Base-by-base conservation (phyloP, 2,113 vertebrate genomes). In the Carlito syrichta region DNA sequence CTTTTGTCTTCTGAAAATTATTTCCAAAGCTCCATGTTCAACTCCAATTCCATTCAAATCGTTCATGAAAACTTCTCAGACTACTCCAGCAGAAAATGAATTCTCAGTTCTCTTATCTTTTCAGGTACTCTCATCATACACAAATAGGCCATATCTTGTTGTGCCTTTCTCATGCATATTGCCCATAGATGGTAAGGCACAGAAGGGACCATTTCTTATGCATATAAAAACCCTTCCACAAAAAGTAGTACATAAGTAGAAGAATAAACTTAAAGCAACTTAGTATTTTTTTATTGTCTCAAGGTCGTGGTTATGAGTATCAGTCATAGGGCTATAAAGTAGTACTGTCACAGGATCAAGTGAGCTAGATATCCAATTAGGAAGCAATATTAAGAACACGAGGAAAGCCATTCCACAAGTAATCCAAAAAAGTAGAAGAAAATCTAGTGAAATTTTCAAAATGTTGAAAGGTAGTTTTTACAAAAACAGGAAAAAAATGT, bases 1-100 rank as follows among this genome's bases (percentile, higher is more conserved):
- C 69, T 88, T 78, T 85, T 96, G 92, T 50, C 95, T 95, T 91
- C 95, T 88, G 86, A 73, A 89, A 95, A 94, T 94, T 68, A 94
- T 89, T 96, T 96, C 82, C 58, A 85, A 96, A 78, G 5, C 86
- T 91, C 93, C 32, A 14, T 58, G 85, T 82, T 92, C 71, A 91
- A 83, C 88, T 93, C 84, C 60, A 92, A 79, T 58, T 74, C 86
- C 95, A 86, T 52, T 89, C 30, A 90, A 76, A 77, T 86, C 54
- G 83, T 83, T 89, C 85, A 91, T 60, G 89, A 86, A 94, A 94
- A 78, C 48, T 82, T 91, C 96, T 52, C 71, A 77, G 86, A 32
- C 50, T 63, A 74, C 63, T 35, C 50, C 30, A 69, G 54, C 48
- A 93, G 78, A 91, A 96, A 95, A 91, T 60, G 82, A 91, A 50